Evolutionary conservation across 2,113 vertebrate genomes (phyloP), one percentile per base, ranked within the genome.

Genomic region (Chrysochloris asiatica): DNA sequence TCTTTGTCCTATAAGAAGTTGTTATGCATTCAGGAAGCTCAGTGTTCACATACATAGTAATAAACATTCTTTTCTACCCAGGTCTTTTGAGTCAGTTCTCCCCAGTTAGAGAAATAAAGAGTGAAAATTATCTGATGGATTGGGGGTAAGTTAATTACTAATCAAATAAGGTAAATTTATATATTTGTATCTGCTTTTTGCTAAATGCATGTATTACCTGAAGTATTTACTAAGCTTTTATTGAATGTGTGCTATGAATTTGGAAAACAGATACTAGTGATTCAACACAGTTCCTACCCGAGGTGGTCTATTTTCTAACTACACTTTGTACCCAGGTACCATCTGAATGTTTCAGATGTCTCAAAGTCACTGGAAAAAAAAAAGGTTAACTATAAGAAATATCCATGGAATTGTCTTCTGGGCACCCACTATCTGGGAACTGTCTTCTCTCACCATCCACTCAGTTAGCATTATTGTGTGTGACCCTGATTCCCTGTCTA

Each of bases 21-120:
- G n/a, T 83, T 88, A 82, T 47, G 10, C 52, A 76, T 77, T 83
- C 41, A n/a, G 41, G n/a, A 45, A 84, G 36, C 19, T 71, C 47
- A 59, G 4, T n/a, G n/a, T n/a, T n/a, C n/a, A 6, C 43, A 69
- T 45, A 45, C 33, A 79, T 80, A 77, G 28, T 30, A 91, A 83
- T 38, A 61, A 52, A 28, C 24, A 47, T 69, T 93, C 77, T 95
- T 93, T 96, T 90, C 47, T 88, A 38, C 47, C 13, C 16, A 83
- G 16, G 12, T 19, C 63, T 85, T 88, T 69, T 88, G 79, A 61
- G 36, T 54, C 9, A 89, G 75, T 22, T 88, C n/a, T 61, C n/a
- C 9, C 50, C 0, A 78, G n/a, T 24, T 45, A 84, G 19, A 76
- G 21, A 92, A 89, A 19, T 82, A 33, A 89, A 90, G 59, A 33